Evolutionary conservation across 2,888 invertebrate species (phyloP), one percentile per base, ranked within the genome.

Genomic region (Heliconius ethilla): DNA sequence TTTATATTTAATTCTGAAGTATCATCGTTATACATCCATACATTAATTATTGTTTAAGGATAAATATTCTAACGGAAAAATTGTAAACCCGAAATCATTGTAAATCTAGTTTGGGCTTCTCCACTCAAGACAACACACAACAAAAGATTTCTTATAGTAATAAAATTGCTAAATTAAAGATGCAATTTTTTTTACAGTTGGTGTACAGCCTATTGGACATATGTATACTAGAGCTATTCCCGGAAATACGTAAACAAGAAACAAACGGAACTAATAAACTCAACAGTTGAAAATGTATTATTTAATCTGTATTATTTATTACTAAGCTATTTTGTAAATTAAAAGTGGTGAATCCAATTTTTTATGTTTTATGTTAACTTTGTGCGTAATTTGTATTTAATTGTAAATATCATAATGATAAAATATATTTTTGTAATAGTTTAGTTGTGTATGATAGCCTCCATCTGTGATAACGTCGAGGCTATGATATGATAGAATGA

Each of bases 161-260:
- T 33, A 33, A 33, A 33, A 33, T 33, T 33, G 15, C 45, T 45
- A 45, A 15, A 45, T 45, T 4, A 4, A 15, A 3, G 13, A 40
- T 13, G 13, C 13, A 40, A 15, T 15, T 82, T 81, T 86, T 80
- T 33, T 91, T 90, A 18, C 96, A 96, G 96, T 91, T 98, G 83
- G 96, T 96, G 81, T 98, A 98, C 90, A 96, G 96, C 83, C 92
- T 98, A 75, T 89, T 98, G 83, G 98, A 98, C 89, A 94, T 97
- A 76, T 93, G 97, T 76, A 86, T 97, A 51, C 90, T 95, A 74
- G 97, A 97, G 90, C 90, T 98, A 80, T 98, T 97, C 91, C 97
- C 98, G 0, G 97, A 97, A 89, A 84, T 96, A 76, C 89, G 84
- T 59, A 84, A 84, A 76, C 79, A 83, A 70, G 84, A 82, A 6